Base-by-base conservation (phyloP, 2,888 invertebrate genomes). In the Drosophila meridiana region DNA sequence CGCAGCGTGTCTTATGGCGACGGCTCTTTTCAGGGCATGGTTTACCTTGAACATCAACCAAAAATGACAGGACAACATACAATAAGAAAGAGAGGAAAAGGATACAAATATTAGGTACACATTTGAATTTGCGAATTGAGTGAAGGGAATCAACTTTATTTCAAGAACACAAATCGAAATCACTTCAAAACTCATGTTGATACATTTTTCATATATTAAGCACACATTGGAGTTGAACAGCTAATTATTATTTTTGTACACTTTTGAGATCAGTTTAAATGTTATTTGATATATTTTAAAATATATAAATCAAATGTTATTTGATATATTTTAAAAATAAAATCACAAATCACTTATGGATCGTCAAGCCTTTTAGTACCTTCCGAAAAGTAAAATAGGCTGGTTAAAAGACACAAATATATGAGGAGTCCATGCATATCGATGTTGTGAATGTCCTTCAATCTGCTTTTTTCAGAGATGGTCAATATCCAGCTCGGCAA, bases 1-100 rank as follows among this genome's bases (percentile, higher is more conserved):
- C 92, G 66, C 93, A 93, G n/a, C 92, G 91, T 3, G 92, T 92
- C 69, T 90, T 90, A 58, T 93, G 93, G 1, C 92, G 89, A 13
- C 91, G 89, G 14, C 90, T 91, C 69, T 89, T 89, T 83, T 93
- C 92, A 56, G 93, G 92, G 75, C 93, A 93, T 62, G 91, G 91
- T 73, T 93, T 92, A 61, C 93, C 93, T 93, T 57, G 20, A 20
- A 14, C 28, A 14, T n/a, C 32, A 9, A 52, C 4, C n/a, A 14
- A 2, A 32, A 48, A 4, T n/a, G 2, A n/a, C 14, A 32, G 28
- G 13, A 20, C 42, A 7, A 26, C 36, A 43, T 38, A 8, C 32
- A 13, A 43, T 6, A 47, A 34, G 30, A 48, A 9, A 45, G 26
- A 55, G 52, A 45, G 53, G 14, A 53, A 34, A 55, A 60, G 32